These are phyloP conservation scores for Eupeodes luniger DNA, from an alignment of 2,888 invertebrate species.

Conservation along the genomic window DNA sequence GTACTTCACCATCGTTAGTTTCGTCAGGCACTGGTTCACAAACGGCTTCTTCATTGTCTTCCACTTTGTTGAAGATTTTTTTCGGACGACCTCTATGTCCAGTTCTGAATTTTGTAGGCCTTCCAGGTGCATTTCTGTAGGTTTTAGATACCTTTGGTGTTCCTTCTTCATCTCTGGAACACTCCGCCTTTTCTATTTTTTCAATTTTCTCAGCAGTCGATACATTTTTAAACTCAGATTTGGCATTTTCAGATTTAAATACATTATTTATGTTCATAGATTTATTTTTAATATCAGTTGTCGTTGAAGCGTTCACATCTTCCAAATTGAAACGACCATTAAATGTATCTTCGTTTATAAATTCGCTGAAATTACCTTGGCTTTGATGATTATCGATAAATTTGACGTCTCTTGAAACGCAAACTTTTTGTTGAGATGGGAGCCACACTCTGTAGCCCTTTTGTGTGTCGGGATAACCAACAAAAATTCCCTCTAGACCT, in stretches of 20 bases:
- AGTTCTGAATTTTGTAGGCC: neutral
- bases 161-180: neutral
- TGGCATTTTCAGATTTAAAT: neutral
- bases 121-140: neutral
- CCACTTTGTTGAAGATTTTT: neutral
- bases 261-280: neutral
- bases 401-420: too few species aligned
- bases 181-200: neutral
- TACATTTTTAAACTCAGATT: neutral
- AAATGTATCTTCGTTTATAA: neutral
- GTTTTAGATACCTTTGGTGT: neutral
- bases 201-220: neutral
- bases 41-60: neutral
- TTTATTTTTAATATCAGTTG: neutral
- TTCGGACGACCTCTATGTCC: neutral
- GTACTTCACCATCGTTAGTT: neutral
- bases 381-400: too few species aligned
- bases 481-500: too few species aligned
- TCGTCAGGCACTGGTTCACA: neutral
- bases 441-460: too few species aligned
- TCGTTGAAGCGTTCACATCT: neutral
- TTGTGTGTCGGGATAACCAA: too few species aligned
- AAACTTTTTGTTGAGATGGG: too few species aligned
- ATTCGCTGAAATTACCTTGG: neutral
- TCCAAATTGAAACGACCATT: neutral